Conservation (phyloP, 1,140 invertebrate species). For the fruit fly (Drosophila melanogaster) region Release_6_plus_ISO1_MT NT_033779.5:3070001-3070500, state of each 20-base stretch:
- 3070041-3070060: constrained; percentile 35
- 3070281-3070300: constrained; percentile 31
- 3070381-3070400: constrained; percentile 87
- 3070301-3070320: constrained; percentile 64
- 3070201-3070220: constrained; percentile 55
- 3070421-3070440: constrained; percentile 92
- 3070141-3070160: constrained; percentile 65
- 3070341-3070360: constrained; percentile 70
- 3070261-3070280: constrained; percentile 39
- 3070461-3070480: constrained; percentile 90
- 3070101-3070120: constrained; percentile 3
- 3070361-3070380: constrained; percentile 86
- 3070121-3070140: constrained; percentile 6
- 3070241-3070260: constrained; percentile 86
- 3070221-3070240: constrained; percentile 85
- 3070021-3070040: constrained; percentile 64
- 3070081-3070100: constrained; percentile 12
- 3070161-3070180: constrained; percentile 72
- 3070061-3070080: constrained; percentile 46
- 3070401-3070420: constrained; percentile 88
- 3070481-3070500: constrained; percentile 86
- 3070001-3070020: constrained; percentile 54
- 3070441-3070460: constrained; percentile 93
- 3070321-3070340: constrained; percentile 84
- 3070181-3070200: constrained; percentile 34